These are phyloP conservation scores for Tenthredo mesomela DNA, from an alignment of 2,888 invertebrate species.

Conservation along the genomic window DNA sequence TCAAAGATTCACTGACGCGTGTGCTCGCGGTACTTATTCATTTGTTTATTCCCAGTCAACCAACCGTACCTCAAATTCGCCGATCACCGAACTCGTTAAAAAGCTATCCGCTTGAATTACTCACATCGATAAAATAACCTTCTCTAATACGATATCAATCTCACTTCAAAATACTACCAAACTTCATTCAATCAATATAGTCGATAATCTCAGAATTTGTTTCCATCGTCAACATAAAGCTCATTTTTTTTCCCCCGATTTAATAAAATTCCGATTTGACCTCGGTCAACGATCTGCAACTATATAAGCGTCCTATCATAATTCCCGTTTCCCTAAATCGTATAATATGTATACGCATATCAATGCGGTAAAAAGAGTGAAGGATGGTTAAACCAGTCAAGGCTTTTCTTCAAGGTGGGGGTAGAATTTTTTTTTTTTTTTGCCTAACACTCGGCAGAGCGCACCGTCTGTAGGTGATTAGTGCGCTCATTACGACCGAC, in stretches of 20 bases:
- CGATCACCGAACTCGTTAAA: constrained; percentile 35
- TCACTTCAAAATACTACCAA: neutral
- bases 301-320: too few relatives aligned
- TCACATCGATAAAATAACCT: neutral
- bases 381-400: neutral
- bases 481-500: constrained; percentile 75
- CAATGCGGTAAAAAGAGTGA: neutral
- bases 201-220: neutral
- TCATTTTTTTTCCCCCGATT: neutral
- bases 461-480: constrained; percentile 73
- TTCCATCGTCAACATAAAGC: neutral
- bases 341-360: neutral
- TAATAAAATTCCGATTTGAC: neutral
- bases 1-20: constrained; percentile 41
- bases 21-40: neutral
- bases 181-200: neutral
- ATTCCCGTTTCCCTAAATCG: neutral
- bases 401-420: neutral
- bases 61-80: constrained; percentile 8
- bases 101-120: constrained; percentile 16
- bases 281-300: too few relatives aligned
- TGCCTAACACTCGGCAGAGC: constrained; percentile 59
- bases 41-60: constrained; percentile 22
- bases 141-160: neutral
- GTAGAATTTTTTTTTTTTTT: constrained; percentile 23